Percentiles rank a stretch among this genome's conserved stretches.
Evolutionary conservation across 2,888 invertebrate genomes (phyloP).

Genomic region (Parasteatoda lunata): DNA sequence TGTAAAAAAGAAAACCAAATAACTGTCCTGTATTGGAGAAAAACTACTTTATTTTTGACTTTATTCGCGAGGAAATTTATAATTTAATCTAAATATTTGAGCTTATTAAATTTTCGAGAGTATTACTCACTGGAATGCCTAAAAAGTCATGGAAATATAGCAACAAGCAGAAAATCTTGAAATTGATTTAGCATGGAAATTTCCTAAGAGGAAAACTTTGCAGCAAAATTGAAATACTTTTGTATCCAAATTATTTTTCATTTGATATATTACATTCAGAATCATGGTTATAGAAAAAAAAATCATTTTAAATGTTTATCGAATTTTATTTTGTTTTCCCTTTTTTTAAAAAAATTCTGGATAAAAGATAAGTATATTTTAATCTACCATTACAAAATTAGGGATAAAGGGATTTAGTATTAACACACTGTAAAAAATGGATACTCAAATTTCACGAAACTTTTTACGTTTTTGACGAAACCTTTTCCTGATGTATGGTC

Average conservation of each 20-base stretch:
- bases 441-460: too few species aligned
- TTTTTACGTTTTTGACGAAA: too few species aligned
- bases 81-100: slow-evolving; percentile 57
- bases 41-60: slow-evolving; percentile 35
- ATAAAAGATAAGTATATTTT: too few species aligned
- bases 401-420: too few species aligned
- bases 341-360: too few species aligned
- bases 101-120: slow-evolving; percentile 51
- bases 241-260: background rate
- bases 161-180: background rate
- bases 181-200: background rate
- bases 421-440: too few species aligned
- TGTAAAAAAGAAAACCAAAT: slow-evolving; percentile 23
- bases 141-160: slow-evolving; percentile 10
- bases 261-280: background rate
- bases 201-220: background rate
- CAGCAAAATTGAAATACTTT: background rate
- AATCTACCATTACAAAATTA: too few species aligned
- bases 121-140: slow-evolving; percentile 19
- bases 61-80: slow-evolving; percentile 23
- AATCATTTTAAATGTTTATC: background rate
- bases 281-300: background rate
- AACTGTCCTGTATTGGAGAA: slow-evolving; percentile 24
- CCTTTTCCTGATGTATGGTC: too few species aligned
- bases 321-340: too few species aligned